phyloP scores from a whole-genome alignment of 2,113 vertebrate species.

The Sander lucioperca region DNA sequence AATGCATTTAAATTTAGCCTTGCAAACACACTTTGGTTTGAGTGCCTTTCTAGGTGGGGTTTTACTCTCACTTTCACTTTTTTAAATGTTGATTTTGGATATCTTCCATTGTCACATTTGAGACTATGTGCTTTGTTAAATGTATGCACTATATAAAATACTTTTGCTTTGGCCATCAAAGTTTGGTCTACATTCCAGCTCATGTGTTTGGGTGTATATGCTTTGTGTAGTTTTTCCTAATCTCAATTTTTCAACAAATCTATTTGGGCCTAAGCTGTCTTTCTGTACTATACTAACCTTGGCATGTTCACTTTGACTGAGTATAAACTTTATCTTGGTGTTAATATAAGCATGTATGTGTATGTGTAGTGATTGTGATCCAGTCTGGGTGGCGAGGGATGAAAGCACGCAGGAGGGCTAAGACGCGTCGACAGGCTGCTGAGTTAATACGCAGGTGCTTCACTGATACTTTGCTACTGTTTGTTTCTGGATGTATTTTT shows the following conservation, averaged over 20 bases:
- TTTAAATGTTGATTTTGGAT: background rate
- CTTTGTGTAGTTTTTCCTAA: background rate
- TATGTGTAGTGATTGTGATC: slow-evolving; percentile 89
- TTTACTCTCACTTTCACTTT: background rate
- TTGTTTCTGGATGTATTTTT: slow-evolving; percentile 8
- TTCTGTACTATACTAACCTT: slow-evolving; percentile 18
- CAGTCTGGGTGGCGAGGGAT: slow-evolving; percentile 98
- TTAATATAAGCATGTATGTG: slow-evolving; percentile 44
- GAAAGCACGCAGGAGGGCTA: slow-evolving; percentile 91
- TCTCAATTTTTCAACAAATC: background rate
- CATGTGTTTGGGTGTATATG: background rate
- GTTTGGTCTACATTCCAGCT: background rate
- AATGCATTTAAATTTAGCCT: background rate
- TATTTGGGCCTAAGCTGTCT: background rate
- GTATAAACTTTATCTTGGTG: slow-evolving; percentile 12
- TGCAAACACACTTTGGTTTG: background rate
- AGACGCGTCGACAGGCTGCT: slow-evolving; percentile 90
- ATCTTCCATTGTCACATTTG: background rate
- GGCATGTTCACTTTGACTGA: slow-evolving; percentile 30
- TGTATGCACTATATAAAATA: background rate
- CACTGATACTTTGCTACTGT: slow-evolving; percentile 15
- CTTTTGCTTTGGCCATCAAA: background rate
- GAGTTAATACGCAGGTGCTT: slow-evolving; percentile 90
- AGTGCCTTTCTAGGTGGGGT: background rate
- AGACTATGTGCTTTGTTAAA: slow-evolving; percentile 1